Base-by-base conservation (phyloP, 2,888 invertebrate species). In the Drosophila meridiana region DNA sequence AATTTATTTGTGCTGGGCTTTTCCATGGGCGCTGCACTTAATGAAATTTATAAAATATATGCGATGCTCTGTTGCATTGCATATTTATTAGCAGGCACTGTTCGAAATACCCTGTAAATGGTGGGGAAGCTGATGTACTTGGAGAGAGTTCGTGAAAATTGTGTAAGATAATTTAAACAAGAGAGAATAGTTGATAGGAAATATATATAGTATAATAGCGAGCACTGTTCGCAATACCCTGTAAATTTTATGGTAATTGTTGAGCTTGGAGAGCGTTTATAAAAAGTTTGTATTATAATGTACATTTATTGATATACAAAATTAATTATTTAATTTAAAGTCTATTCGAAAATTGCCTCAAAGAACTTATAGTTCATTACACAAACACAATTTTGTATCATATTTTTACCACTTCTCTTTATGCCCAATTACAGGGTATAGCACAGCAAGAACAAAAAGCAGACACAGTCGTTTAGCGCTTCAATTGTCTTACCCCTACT, bases 21-120 rank as follows among this genome's bases (percentile, higher is more conserved):
- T 32, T 14, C 6, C 47, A 53, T 28, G 28, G 50, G 34, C 64
- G 55, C 28, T 64, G 69, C 59, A 66, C 66, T 73, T 82, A 80
- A 82, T 80, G 82, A 82, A 73, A 64, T 69, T 82, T 80, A 47
- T 69, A 65, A 80, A 78, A 71, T 78, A 80, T 76, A 75, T 56
- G 56, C 66, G 45, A n/a, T n/a, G 45, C 34, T 9, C 36, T n/a
- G 32, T 38, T 64, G 67, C 26, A 74, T 53, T 58, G 38, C 43
- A 55, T 56, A 80, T 71, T 76, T 68, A 64, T 53, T 40, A 43
- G 43, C 30, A 14, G 14, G 53, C 32, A 43, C n/a, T 47, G 34
- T 7, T n/a, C 4, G 8, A n/a, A 26, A 40, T 68, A 58, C 20
- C 43, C 47, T 34, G 32, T 2, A 28, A 48, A 38, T n/a, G 0